A percentile compares a stretch with the other conserved stretches of the same genome.
Conservation (phyloP, 2,888 invertebrate genomes). For the Agrilus cyanescens region DNA sequence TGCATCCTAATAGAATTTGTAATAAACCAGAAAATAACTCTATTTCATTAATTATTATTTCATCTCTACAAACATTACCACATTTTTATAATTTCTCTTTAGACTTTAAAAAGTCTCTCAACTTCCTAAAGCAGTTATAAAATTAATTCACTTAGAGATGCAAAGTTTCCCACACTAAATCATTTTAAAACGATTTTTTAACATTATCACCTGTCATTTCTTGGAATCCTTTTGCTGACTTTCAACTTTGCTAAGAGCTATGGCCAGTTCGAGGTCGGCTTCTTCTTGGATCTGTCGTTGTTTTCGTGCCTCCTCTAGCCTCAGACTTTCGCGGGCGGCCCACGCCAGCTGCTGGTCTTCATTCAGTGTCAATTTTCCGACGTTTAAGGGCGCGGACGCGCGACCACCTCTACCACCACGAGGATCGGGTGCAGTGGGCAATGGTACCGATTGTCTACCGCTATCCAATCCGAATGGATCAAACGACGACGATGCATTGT, state of each 20-base stretch:
- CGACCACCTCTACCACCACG: conserved; percentile 27
- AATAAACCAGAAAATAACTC: no score
- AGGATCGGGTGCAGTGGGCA: conserved; percentile 17
- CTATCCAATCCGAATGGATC: conserved; percentile 10
- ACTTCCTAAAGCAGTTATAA: no score
- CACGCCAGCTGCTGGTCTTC: conserved; percentile 63
- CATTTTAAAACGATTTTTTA: conserved; percentile 4
- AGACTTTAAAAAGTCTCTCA: no score
- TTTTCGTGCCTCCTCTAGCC: conserved; percentile 49
- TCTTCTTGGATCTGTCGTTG: conserved; percentile 50
- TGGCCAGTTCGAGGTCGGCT: conserved; percentile 60
- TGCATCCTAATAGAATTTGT: no score
- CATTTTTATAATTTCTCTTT: no score
- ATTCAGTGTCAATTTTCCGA: conserved; percentile 29
- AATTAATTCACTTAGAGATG: no score
- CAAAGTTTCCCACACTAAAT: no score
- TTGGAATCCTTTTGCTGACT: conserved; percentile 16
- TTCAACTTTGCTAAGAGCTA: conserved; percentile 52
- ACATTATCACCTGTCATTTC: conserved; percentile 5
- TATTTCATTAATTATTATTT: no score
- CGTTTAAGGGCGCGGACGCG: conserved; percentile 24
- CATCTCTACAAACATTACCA: no score
- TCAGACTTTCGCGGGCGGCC: conserved; percentile 58
- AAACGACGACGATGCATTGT: conserved; percentile 1
- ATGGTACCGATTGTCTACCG: conserved; percentile 21